Evolutionary conservation across 30 jellyfish, hydroid and myxozoan species (phyloP).

Genomic region (Aurelia sp.): DNA sequence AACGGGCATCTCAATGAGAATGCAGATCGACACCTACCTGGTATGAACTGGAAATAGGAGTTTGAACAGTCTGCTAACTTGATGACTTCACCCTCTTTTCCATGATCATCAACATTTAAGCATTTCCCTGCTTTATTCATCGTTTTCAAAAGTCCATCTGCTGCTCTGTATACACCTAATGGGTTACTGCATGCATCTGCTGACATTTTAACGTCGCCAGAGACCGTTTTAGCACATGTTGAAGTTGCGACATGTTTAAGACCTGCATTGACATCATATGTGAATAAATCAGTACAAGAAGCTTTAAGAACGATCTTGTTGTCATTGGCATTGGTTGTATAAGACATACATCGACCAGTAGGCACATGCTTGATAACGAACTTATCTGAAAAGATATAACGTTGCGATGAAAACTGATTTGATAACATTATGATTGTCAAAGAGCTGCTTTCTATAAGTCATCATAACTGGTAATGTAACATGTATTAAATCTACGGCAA

Average conservation of each 20-base stretch:
- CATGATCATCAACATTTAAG: no score
- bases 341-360: slow-evolving; percentile 50
- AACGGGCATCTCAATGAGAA: no score
- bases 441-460: no score
- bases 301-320: slow-evolving; percentile 39
- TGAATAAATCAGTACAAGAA: slow-evolving; percentile 37
- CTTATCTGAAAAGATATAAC: slow-evolving; percentile 7
- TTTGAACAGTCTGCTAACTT: no score
- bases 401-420: no score
- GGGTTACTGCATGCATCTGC: slow-evolving; percentile 1
- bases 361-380: slow-evolving; percentile 42
- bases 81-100: no score
- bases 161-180: background rate
- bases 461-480: no score
- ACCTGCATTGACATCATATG: slow-evolving; percentile 38
- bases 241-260: slow-evolving; percentile 44
- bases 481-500: no score
- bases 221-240: background rate
- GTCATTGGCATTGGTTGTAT: slow-evolving; percentile 4
- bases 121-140: no score
- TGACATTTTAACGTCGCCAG: background rate
- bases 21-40: no score
- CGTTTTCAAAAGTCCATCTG: background rate
- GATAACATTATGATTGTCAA: no score
- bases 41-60: no score